Evolutionary conservation across 2,888 invertebrate genomes (phyloP).

Genomic region (Eledone cirrhosa): DNA sequence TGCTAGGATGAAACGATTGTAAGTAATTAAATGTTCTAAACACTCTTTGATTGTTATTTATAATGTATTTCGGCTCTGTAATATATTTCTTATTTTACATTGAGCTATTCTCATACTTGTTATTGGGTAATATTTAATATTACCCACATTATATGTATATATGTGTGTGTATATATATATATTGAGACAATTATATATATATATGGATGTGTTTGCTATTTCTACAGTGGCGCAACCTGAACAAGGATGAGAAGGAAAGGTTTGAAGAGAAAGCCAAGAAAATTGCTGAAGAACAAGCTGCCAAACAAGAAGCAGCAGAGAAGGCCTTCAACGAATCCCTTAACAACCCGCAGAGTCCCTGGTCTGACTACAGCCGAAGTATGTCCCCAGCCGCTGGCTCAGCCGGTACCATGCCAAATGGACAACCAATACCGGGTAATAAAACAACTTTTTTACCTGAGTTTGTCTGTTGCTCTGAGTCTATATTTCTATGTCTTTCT

Average conservation of each 20-base stretch:
- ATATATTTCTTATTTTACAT: no score
- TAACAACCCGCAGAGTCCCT: constrained; percentile 64
- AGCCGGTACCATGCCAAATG: constrained; percentile 36
- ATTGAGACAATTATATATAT: no score
- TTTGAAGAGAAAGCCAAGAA: constrained; percentile 92
- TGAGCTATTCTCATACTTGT: no score
- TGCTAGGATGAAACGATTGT: no score
- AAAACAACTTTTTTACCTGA: not conserved
- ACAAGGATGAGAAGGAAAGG: constrained; percentile 85
- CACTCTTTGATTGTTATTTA: no score
- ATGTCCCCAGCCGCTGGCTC: constrained; percentile 45
- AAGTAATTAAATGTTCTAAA: no score
- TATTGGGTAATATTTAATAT: no score
- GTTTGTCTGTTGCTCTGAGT: constrained; percentile 26
- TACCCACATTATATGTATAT: not conserved
- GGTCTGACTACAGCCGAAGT: constrained; percentile 55
- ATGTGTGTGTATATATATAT: not conserved
- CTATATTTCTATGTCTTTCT: no score
- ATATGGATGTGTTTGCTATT: not conserved
- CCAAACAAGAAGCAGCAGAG: constrained; percentile 68
- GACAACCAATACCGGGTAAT: not conserved
- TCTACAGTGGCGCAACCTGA: constrained; percentile 89
- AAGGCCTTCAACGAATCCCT: constrained; percentile 64
- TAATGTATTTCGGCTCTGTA: no score
- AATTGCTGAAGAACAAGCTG: constrained; percentile 78